phyloP scores from a whole-genome alignment of 2,797 vertebrate genomes.

The Eremophila alpestris region DNA sequence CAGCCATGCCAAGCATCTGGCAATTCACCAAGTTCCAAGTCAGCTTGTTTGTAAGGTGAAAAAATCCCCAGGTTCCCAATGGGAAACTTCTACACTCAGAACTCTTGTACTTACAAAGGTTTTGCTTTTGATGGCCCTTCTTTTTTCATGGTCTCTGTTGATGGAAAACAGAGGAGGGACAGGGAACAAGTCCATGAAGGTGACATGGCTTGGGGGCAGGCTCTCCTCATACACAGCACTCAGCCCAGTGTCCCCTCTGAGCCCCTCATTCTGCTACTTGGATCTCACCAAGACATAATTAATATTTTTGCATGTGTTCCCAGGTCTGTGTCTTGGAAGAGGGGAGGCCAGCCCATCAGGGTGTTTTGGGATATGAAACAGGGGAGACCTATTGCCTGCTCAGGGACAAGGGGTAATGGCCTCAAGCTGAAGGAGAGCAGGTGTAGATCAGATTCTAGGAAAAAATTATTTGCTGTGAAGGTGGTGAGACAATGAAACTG shows the following conservation, averaged over 20 bases:
- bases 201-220: neutral
- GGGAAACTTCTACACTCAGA: neutral
- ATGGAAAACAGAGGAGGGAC: neutral
- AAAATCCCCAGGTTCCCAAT: neutral
- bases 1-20: rapidly evolving
- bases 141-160: neutral
- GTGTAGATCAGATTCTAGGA: neutral
- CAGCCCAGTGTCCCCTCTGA: neutral
- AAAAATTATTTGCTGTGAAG: neutral
- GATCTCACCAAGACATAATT: neutral
- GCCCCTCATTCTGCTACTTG: neutral
- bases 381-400: neutral
- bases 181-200: neutral
- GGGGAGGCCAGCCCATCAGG: neutral
- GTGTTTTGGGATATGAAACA: neutral
- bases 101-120: neutral
- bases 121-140: neutral
- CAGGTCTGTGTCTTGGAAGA: neutral
- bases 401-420: neutral
- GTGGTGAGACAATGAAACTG: neutral
- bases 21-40: neutral
- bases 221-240: rapidly evolving
- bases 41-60: neutral
- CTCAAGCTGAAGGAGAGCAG: neutral
- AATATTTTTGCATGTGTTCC: neutral